These are phyloP conservation scores for Melanostoma scalare DNA, from an alignment of 2,888 invertebrate genomes.

Conservation along the genomic window DNA sequence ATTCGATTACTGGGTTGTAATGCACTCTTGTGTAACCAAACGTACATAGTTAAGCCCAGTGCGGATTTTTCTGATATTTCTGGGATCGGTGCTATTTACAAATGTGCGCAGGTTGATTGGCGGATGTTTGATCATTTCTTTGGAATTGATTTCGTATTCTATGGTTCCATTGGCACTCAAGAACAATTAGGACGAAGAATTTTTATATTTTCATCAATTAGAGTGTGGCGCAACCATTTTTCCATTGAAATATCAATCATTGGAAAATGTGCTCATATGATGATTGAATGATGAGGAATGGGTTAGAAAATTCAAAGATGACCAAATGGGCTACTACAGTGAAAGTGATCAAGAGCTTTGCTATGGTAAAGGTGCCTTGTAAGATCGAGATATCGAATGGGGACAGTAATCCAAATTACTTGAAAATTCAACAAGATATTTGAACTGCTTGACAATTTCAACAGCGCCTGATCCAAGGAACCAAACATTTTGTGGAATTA, in stretches of 20 bases:
- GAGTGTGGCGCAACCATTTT: slow-evolving; percentile 23
- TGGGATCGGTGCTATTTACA: slow-evolving; percentile 47
- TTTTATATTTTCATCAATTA: slow-evolving; percentile 60
- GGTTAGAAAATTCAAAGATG: no score
- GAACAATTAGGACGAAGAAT: slow-evolving; percentile 68
- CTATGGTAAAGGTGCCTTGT: no score
- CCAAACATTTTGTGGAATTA: no score
- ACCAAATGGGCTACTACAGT: no score
- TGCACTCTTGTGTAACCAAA: slow-evolving; percentile 12
- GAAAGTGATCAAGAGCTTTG: no score
- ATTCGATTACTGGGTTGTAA: slow-evolving; percentile 62
- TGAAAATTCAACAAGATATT: no score
- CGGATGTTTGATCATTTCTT: slow-evolving; percentile 60
- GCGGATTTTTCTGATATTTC: background rate
- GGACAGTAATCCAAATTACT: no score
- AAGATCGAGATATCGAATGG: no score
- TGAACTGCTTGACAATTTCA: no score
- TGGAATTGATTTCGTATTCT: slow-evolving; percentile 68
- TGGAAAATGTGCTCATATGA: no score
- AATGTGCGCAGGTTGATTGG: slow-evolving; percentile 53
- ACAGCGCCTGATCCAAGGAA: no score
- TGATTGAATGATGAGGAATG: no score
- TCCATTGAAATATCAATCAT: slow-evolving; percentile 10
- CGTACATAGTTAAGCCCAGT: slow-evolving; percentile 22
- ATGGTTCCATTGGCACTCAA: slow-evolving; percentile 68